Evolutionary conservation across 2,888 invertebrate species (phyloP).

Genomic region (Gryllus longicercus): DNA sequence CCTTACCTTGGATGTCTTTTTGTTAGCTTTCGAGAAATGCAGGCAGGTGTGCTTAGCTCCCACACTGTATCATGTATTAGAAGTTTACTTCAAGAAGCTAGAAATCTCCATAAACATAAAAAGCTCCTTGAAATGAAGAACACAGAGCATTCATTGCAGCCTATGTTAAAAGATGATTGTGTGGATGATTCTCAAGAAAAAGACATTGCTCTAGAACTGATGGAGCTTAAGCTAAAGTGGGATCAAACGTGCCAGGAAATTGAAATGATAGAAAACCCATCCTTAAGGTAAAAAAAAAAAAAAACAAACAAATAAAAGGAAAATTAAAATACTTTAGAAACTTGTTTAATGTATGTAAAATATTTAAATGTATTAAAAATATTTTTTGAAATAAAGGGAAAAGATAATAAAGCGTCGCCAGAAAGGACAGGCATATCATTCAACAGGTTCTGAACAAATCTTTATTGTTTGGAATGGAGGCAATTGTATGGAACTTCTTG

Average conservation of each 20-base stretch:
- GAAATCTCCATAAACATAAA: constrained; percentile 3
- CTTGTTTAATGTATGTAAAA: neutral
- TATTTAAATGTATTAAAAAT: neutral
- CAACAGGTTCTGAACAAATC: neutral
- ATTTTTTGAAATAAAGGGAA: neutral
- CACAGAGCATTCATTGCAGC: too few species aligned
- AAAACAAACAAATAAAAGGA: too few species aligned
- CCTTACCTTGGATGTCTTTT: neutral
- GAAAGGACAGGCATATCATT: neutral
- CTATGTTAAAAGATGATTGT: neutral
- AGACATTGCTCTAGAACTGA: neutral
- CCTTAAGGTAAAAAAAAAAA: neutral
- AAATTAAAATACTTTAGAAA: too few species aligned
- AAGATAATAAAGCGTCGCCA: neutral
- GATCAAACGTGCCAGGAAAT: constrained; percentile 19
- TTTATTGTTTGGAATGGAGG: neutral
- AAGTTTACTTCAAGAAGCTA: constrained; percentile 22
- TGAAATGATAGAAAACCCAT: constrained; percentile 20
- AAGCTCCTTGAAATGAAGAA: neutral
- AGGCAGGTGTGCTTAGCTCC: neutral
- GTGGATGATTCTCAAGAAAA: neutral
- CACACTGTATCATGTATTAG: neutral
- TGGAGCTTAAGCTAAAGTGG: constrained; percentile 19
- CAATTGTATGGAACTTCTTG: neutral
- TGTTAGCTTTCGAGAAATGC: constrained; percentile 21